A percentile compares a stretch with the other conserved stretches of the same genome.
Evolutionary conservation across 2,888 invertebrate species (phyloP).

Genomic region (Sympetrum striolatum): DNA sequence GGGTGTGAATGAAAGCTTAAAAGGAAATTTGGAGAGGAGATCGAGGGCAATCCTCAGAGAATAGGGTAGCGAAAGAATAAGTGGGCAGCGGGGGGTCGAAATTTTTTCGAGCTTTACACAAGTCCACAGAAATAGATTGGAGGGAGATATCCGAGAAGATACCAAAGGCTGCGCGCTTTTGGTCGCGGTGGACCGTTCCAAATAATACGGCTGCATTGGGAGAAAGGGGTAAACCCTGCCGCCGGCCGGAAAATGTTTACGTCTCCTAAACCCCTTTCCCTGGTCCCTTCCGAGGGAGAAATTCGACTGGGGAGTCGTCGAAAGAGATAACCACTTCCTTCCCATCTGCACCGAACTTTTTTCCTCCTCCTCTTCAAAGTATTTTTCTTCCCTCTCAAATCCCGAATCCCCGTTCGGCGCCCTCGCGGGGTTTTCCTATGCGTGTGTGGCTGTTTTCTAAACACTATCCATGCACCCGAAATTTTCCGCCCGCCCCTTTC

Average conservation of each 20-base stretch:
- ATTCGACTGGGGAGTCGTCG: conserved; percentile 7
- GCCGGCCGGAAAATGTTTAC: background rate
- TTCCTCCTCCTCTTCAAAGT: background rate
- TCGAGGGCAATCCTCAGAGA: background rate
- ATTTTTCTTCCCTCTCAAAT: background rate
- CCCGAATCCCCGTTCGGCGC: background rate
- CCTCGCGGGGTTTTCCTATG: background rate
- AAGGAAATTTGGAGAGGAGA: background rate
- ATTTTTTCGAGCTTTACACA: background rate
- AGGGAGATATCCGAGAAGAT: background rate
- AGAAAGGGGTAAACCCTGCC: background rate
- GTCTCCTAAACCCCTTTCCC: background rate
- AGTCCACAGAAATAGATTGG: background rate
- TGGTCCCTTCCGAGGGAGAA: background rate
- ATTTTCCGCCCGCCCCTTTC: background rate
- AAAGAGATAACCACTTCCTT: conserved; percentile 20
- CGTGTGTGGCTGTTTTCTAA: background rate
- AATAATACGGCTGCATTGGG: background rate
- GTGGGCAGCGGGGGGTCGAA: background rate
- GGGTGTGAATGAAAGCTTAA: background rate
- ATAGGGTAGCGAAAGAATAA: background rate
- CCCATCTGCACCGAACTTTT: background rate
- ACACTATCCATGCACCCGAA: background rate
- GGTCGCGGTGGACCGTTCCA: background rate
- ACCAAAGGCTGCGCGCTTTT: background rate